Conservation (phyloP, 2,888 invertebrate genomes). For the Lamproptera curius region DNA sequence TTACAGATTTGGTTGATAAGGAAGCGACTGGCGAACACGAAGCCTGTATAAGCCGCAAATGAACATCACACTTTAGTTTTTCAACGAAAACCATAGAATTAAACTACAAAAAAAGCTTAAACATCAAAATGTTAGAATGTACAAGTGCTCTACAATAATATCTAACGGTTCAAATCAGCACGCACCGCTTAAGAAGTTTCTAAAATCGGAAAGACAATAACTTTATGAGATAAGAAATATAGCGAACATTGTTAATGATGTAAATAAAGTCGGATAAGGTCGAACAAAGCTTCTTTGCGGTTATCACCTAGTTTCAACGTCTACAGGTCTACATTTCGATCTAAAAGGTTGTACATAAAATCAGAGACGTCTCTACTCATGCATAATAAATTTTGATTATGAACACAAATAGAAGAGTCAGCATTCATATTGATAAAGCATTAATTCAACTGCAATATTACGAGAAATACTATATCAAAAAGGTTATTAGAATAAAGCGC, state of each 20-base stretch:
- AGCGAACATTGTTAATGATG: background rate
- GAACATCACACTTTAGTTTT: slow-evolving; percentile 9
- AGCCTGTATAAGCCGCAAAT: slow-evolving; percentile 6
- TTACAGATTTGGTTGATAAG: slow-evolving; percentile 52
- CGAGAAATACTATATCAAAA: no score
- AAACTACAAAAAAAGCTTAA: background rate
- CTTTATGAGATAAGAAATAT: no score
- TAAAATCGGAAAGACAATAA: background rate
- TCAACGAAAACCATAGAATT: no score
- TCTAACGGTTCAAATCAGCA: background rate
- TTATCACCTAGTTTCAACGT: slow-evolving; percentile 8
- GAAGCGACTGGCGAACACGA: slow-evolving; percentile 10
- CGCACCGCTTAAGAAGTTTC: background rate
- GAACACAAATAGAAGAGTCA: no score
- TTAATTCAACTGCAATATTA: no score
- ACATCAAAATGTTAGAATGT: background rate
- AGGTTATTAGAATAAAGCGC: no score
- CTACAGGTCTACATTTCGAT: background rate
- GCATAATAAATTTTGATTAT: no score
- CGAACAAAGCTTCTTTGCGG: slow-evolving; percentile 7
- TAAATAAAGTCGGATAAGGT: slow-evolving; percentile 10
- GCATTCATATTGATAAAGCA: no score
- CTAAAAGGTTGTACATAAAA: background rate
- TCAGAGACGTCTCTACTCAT: background rate
- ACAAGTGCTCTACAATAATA: background rate